Evolutionary conservation across 2,888 invertebrate species (phyloP).

Genomic region (Cheilosia soror): DNA sequence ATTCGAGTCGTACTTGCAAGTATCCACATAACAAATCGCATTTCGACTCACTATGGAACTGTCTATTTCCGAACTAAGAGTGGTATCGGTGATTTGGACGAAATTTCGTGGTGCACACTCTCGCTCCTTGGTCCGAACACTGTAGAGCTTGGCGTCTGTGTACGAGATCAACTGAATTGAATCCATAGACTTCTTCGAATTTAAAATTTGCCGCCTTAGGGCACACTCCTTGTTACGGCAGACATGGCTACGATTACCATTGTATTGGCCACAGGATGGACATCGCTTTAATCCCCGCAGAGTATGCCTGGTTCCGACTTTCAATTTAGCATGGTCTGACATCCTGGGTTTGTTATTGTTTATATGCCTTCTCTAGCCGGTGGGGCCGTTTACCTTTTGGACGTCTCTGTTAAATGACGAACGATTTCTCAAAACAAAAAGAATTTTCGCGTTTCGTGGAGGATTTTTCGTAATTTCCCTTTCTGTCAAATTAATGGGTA

Average conservation of each 20-base stretch:
- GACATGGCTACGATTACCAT: constrained; percentile 88
- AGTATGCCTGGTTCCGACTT: constrained; percentile 66
- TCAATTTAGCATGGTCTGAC: constrained; percentile 59
- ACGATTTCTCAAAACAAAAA: constrained; percentile 74
- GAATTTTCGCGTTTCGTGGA: constrained; percentile 65
- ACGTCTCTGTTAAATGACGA: constrained; percentile 68
- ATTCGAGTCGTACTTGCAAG: constrained; percentile 79
- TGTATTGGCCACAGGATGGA: constrained; percentile 89
- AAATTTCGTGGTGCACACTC: constrained; percentile 90
- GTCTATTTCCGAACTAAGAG: constrained; percentile 81
- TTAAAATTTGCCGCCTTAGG: constrained; percentile 78
- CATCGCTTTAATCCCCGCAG: constrained; percentile 89
- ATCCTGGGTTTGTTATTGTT: constrained; percentile 72
- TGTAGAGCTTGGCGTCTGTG: constrained; percentile 87
- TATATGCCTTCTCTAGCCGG: constrained; percentile 61
- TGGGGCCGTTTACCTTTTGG: constrained; percentile 67
- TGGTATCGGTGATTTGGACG: constrained; percentile 86
- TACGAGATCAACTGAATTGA: constrained; percentile 85
- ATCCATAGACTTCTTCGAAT: constrained; percentile 77
- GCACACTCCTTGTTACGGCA: constrained; percentile 79
- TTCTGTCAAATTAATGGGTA: constrained; percentile 56
- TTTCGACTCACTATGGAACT: constrained; percentile 81
- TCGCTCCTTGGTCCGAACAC: constrained; percentile 88
- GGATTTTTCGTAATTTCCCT: constrained; percentile 75
- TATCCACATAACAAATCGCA: constrained; percentile 79